A percentile compares a stretch with the other conserved stretches of the same genome.
Evolutionary conservation across 2,797 vertebrate genomes (phyloP).

Genomic region (Lutjanus campechanus): DNA sequence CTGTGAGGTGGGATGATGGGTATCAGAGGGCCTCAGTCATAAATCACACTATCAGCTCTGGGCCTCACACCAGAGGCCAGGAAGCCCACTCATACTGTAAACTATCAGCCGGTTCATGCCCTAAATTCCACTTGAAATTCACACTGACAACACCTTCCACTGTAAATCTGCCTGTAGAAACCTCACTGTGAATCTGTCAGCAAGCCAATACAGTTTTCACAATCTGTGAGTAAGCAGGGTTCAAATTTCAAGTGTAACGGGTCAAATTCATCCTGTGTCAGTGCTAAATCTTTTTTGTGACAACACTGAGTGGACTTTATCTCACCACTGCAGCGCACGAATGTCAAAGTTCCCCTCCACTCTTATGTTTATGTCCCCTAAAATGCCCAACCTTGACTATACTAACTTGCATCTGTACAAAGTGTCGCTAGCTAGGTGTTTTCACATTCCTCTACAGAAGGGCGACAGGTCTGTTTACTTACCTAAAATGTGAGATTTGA

Average conservation of each 20-base stretch:
- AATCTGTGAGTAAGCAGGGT: neutral
- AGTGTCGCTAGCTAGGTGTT: too few species aligned
- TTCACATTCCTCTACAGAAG: too few species aligned
- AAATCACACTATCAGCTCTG: slow-evolving; percentile 59
- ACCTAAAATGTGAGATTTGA: too few species aligned
- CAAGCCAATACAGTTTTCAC: slow-evolving; percentile 26
- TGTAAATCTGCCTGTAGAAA: slow-evolving; percentile 56
- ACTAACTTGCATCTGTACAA: too few species aligned
- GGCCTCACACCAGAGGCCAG: slow-evolving; percentile 30
- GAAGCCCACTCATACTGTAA: slow-evolving; percentile 40
- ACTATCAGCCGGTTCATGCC: slow-evolving; percentile 38
- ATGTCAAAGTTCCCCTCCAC: neutral
- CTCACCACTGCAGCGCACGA: neutral
- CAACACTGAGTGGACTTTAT: neutral
- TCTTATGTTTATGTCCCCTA: too few species aligned
- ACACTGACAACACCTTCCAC: slow-evolving; percentile 35
- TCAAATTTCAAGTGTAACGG: slow-evolving; percentile 18
- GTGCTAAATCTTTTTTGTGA: neutral
- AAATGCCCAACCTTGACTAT: too few species aligned
- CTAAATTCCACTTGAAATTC: slow-evolving; percentile 55
- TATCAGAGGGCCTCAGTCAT: slow-evolving; percentile 41
- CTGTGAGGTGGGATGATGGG: slow-evolving; percentile 40
- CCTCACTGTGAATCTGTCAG: slow-evolving; percentile 36
- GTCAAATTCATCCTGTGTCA: slow-evolving; percentile 1
- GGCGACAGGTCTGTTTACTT: too few species aligned